A percentile compares a stretch with the other conserved stretches of the same genome.
Evolutionary conservation across 2,113 vertebrate genomes (phyloP).

Genomic region (Phasianus colchicus): DNA sequence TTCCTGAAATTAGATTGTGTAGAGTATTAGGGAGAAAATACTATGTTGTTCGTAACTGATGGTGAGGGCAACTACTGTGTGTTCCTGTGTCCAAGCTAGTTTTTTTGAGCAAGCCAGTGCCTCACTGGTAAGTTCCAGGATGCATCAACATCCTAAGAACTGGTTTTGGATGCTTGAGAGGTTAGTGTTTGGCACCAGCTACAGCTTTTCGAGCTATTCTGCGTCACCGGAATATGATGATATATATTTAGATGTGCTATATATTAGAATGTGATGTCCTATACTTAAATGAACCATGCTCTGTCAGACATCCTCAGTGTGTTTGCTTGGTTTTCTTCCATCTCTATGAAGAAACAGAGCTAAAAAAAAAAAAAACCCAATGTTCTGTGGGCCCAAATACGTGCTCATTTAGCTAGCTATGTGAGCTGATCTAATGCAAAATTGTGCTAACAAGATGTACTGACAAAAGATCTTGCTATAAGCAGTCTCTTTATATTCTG

Average conservation of each 20-base stretch:
- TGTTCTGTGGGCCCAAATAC: background rate
- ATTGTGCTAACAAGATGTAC: background rate
- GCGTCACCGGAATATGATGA: background rate
- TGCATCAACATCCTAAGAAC: background rate
- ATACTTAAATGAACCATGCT: background rate
- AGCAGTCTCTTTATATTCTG: background rate
- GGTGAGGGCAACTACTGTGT: background rate
- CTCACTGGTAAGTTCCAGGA: background rate
- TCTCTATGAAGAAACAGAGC: background rate
- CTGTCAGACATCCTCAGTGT: background rate
- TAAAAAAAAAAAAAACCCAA: background rate
- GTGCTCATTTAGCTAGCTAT: background rate
- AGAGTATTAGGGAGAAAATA: background rate
- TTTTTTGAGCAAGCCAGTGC: background rate
- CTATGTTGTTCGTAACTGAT: background rate
- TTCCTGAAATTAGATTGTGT: background rate
- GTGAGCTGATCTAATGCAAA: background rate
- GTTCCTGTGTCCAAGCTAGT: background rate
- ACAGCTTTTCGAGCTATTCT: background rate
- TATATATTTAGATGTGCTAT: no score
- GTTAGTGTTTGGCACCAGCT: background rate
- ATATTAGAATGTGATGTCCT: background rate
- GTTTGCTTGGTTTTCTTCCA: background rate
- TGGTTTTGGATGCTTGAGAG: background rate
- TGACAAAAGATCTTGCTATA: background rate